Evolutionary conservation across 2,888 invertebrate species (phyloP), one percentile per base, ranked within the genome.

Genomic region (Erebia palarica): DNA sequence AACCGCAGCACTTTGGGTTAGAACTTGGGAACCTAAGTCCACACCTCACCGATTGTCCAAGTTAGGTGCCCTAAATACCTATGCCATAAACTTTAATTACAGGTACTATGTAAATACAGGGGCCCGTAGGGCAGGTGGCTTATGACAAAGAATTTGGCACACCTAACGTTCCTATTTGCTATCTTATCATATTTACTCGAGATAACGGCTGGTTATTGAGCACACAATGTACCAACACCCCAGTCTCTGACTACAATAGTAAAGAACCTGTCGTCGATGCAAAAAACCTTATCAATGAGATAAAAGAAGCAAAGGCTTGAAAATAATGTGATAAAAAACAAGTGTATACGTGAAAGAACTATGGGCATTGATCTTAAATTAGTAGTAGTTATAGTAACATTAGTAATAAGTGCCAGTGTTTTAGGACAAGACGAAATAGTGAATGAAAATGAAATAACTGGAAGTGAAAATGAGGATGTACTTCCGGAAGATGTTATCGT

Each of bases 101-200:
- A 63, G 60, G 27, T 67, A 51, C 7, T 58, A 58, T 21, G 16
- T 68, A 58, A 69, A 60, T 69, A 72, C 18, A 14, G 70, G 55
- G 73, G 66, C 70, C 73, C 70, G 49, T 61, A 72, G 85, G 83
- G 82, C 85, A 81, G 73, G 73, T 79, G 79, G 89, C 89, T 92
- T 87, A 90, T 87, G 85, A 90, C 91, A 90, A 91, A 92, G 91
- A 92, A 92, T 93, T 92, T 91, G 92, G 93, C 92, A 89, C 93
- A 89, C 92, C 92, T 85, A 90, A 84, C 88, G 91, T 84, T 87
- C 90, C 89, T 91, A 89, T 91, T 92, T 87, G 79, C 83, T 92
- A 92, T 92, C 92, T 92, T 92, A 93, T 93, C 92, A 86, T 86
- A 86, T 87, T 87, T 87, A 78, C 75, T 76, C 76, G 79, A 84